Base-by-base conservation (phyloP, 1,140 invertebrate genomes). In the Hycleus phaleratus region DNA sequence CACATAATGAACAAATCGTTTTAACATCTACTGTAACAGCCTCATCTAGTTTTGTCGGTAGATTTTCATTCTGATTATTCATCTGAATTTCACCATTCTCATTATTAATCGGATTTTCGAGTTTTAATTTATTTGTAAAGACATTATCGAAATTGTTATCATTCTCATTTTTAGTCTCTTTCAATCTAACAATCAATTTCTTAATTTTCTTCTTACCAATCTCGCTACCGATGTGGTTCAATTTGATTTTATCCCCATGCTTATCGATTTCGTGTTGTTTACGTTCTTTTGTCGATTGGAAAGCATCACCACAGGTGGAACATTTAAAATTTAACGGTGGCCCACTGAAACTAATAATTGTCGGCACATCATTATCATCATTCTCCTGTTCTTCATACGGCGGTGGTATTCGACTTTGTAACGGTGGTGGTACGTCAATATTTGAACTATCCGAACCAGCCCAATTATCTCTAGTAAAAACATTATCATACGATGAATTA, bases 401-500 rank as follows among this genome's bases (percentile, higher is more conserved):
- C 32, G 50, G 18, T 3, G 61, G 57, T 51, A 49, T 57, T 8
- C 61, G 56, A 44, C 61, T 62, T 45, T 62, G 64, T n/a, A 62
- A 39, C 32, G 32, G 32, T 6, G 54, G 57, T n/a, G 70, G 67
- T 24, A 73, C 67, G 46, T 81, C 80, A 39, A 75, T 75, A 59
- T 85, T 82, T 0, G 83, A 85, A n/a, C 79, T 80, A 60, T 86
- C 83, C 0, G 82, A 84, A 50, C 81, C 79, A 58, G 79, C 78
- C 83, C 84, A 86, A 58, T 79, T 81, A 64, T 85, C 84, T 2
- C 82, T 75, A 0, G 82, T 83, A 65, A 85, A 78, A 7, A 85
- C 66, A 65, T 86, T 83, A 64, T 85, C 85, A 1, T 82, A 81
- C 39, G 82, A 80, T 4, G 82, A 79, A 49, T 59, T 67, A 32